Base-by-base conservation (phyloP, 1,140 invertebrate genomes). In the Bombus picipes region DNA sequence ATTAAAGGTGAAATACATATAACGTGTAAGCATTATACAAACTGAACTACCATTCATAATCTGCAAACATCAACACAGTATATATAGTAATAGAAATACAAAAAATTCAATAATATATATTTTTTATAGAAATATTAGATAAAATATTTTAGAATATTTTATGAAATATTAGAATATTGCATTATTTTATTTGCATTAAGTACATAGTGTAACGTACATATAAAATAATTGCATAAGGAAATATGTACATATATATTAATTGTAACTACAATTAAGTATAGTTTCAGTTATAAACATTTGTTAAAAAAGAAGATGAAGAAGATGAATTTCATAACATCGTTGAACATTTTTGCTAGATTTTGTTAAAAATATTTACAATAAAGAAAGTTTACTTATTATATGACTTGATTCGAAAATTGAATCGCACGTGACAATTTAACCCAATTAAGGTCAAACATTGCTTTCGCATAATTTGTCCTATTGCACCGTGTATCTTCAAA, bases 361-460 rank as follows among this genome's bases (percentile, higher is more conserved):
- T 15, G 4, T 32, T 39, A 76, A 53, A 47, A 32, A 34, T 10
- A 10, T 59, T 59, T 37, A 28, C 13, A 28, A 43, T 13, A 0
- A 32, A 39, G 66, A 53, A 22, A 80, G 2, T 80, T 15, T 43
- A 3, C 12, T 47, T 70, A 70, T 53, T 53, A 53, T 18, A 22
- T 68, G 34, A 39, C 37, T 59, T 57, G 32, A 68, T 79, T 47
- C 22, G n/a, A 68, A 47, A 47, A 68, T 47, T 79, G 41, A 43
- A 68, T 62, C 13, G 57, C 41, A 43, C 59, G 18, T 43, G 59
- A 78, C 34, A 68, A 34, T 62, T 73, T 73, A 81, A 73, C 6
- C 28, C 37, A 12, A 81, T 73, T 73, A 81, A 80, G 34, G 65
- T 80, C 66, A 71, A 39, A 81, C 65, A 68, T 68, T 68, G 41